phyloP scores from a whole-genome alignment of 2,888 invertebrate genomes.

The Troglohyphantes excavatus region DNA sequence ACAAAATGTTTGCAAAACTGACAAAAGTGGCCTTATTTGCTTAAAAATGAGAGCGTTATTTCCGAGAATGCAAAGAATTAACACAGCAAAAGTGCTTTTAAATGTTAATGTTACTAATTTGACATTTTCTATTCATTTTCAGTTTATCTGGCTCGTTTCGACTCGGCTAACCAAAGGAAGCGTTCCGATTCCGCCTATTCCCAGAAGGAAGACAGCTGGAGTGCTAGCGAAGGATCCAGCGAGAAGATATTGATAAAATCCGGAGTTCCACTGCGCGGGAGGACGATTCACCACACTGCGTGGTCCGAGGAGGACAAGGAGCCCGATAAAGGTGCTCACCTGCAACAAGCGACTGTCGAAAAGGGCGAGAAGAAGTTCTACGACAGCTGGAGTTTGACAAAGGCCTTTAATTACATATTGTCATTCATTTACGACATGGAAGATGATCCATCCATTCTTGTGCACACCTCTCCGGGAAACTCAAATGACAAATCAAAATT shows the following conservation, averaged over 20 bases:
- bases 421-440: neutral
- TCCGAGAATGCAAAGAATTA: too few relatives aligned
- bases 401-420: neutral
- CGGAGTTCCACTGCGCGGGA: neutral
- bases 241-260: neutral
- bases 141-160: neutral
- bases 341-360: neutral
- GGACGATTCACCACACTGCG: neutral
- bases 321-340: neutral
- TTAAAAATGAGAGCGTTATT: too few relatives aligned
- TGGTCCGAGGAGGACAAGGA: neutral
- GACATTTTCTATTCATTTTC: neutral
- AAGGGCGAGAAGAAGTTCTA: neutral
- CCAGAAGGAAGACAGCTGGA: neutral
- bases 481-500: neutral
- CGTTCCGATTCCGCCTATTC: too few relatives aligned
- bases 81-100: too few relatives aligned
- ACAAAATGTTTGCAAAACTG: too few relatives aligned
- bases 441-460: neutral
- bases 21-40: too few relatives aligned
- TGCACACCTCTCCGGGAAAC: neutral
- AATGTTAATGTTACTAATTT: too few relatives aligned
- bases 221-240: neutral
- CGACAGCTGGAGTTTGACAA: neutral
- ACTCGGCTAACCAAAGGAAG: neutral